phyloP scores from a whole-genome alignment of 1,140 invertebrate genomes.

The Eupeodes corollae region DNA sequence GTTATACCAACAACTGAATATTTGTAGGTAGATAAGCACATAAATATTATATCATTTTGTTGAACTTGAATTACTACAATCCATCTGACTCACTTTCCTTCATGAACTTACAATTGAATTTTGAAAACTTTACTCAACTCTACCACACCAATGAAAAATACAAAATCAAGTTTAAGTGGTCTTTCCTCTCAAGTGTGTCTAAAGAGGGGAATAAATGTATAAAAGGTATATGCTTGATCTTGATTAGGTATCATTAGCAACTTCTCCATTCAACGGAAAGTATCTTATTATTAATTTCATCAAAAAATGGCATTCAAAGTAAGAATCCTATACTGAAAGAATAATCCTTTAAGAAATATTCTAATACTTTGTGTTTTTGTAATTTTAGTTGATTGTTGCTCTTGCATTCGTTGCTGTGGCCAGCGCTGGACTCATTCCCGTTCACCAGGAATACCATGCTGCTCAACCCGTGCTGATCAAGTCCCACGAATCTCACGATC shows the following conservation, averaged over 20 bases:
- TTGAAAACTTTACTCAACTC: no score
- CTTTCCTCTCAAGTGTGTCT: not conserved
- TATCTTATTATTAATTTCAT: slow-evolving; percentile 7
- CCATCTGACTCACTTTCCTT: no score
- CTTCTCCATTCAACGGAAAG: slow-evolving; percentile 24
- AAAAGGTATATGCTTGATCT: slow-evolving; percentile 7
- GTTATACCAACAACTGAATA: no score
- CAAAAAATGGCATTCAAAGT: slow-evolving; percentile 33
- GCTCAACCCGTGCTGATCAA: slow-evolving; percentile 7
- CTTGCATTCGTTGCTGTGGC: slow-evolving; percentile 38
- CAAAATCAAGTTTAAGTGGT: not conserved
- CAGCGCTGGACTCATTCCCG: slow-evolving; percentile 25
- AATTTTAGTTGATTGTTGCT: slow-evolving; percentile 36
- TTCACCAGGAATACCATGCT: not conserved
- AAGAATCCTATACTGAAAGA: slow-evolving; percentile 5
- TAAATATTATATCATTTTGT: no score
- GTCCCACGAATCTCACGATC: slow-evolving; percentile 10
- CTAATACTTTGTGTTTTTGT: slow-evolving; percentile 3
- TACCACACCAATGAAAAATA: no score
- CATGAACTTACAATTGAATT: no score
- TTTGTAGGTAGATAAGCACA: no score
- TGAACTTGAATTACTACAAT: no score
- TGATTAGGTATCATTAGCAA: slow-evolving; percentile 26
- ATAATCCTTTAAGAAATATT: not conserved
- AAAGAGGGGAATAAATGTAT: slow-evolving; percentile 17